phyloP scores from a whole-genome alignment of 2,888 invertebrate species.

The Agrypnus murinus region DNA sequence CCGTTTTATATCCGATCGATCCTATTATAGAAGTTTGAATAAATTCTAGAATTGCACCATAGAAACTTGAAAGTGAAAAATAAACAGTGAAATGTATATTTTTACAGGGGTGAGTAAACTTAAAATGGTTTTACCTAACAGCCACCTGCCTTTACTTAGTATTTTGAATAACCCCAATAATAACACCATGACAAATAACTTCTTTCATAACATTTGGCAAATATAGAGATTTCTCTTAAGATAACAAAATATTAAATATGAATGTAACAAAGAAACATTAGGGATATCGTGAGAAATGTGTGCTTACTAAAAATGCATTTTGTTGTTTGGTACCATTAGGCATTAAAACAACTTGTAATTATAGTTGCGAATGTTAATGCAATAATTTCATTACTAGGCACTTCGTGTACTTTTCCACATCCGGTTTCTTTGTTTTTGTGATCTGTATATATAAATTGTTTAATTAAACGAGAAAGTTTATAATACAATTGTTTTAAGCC shows the following conservation, averaged over 20 bases:
- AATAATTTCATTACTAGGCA: background rate
- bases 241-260: slow-evolving; percentile 56
- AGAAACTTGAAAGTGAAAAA: background rate
- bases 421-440: background rate
- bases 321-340: slow-evolving; percentile 8
- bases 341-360: background rate
- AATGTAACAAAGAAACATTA: slow-evolving; percentile 53
- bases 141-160: slow-evolving; percentile 51
- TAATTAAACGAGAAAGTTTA: background rate
- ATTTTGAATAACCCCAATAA: slow-evolving; percentile 52
- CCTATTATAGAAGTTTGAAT: background rate
- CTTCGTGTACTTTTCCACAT: background rate
- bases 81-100: slow-evolving; percentile 53
- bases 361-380: background rate
- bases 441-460: background rate
- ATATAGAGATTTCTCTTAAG: slow-evolving; percentile 56
- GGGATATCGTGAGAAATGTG: slow-evolving; percentile 53
- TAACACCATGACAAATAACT: slow-evolving; percentile 59
- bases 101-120: slow-evolving; percentile 50
- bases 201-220: slow-evolving; percentile 59
- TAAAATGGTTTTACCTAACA: slow-evolving; percentile 50
- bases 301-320: slow-evolving; percentile 21
- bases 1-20: background rate
- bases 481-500: too few relatives aligned
- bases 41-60: background rate